phyloP scores from a whole-genome alignment of 1,140 invertebrate genomes.

The Drosophila sucinea region DNA sequence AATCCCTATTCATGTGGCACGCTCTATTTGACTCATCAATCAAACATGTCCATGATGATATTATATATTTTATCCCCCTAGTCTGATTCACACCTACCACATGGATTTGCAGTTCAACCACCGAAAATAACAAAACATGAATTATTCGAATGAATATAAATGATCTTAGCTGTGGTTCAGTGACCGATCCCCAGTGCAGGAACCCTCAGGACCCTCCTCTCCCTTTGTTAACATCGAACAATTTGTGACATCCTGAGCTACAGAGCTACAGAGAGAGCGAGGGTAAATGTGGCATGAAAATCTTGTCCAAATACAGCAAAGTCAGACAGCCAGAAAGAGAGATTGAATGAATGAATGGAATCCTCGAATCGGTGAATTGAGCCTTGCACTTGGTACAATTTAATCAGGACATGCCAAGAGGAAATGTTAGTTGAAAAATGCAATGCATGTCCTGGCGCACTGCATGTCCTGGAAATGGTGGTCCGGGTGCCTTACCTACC shows the following conservation, averaged over 20 bases:
- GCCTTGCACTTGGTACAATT: slow-evolving; percentile 64
- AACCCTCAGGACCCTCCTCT: slow-evolving; percentile 31
- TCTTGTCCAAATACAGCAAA: slow-evolving; percentile 37
- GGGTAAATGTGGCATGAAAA: slow-evolving; percentile 48
- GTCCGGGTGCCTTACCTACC: slow-evolving; percentile 17
- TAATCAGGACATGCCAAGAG: slow-evolving; percentile 56
- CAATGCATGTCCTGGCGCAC: slow-evolving; percentile 28
- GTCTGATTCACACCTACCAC: slow-evolving; percentile 62
- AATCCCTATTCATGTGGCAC: slow-evolving; percentile 71
- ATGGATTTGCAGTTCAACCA: slow-evolving; percentile 37
- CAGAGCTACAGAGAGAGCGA: background rate
- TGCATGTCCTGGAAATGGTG: background rate
- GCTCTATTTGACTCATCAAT: slow-evolving; percentile 75
- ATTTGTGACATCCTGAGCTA: slow-evolving; percentile 29
- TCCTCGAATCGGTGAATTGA: slow-evolving; percentile 22
- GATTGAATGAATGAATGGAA: background rate
- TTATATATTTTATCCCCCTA: slow-evolving; percentile 47
- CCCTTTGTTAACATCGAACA: slow-evolving; percentile 24
- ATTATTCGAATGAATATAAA: slow-evolving; percentile 53
- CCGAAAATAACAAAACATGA: slow-evolving; percentile 2
- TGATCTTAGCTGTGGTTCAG: slow-evolving; percentile 46
- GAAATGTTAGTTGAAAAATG: slow-evolving; percentile 38
- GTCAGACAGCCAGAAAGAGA: background rate
- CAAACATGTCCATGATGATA: slow-evolving; percentile 47
- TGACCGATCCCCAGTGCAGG: slow-evolving; percentile 41